Evolutionary conservation across 2,113 vertebrate genomes (phyloP), one percentile per base, ranked within the genome.

Genomic region (Nannospalax galili): DNA sequence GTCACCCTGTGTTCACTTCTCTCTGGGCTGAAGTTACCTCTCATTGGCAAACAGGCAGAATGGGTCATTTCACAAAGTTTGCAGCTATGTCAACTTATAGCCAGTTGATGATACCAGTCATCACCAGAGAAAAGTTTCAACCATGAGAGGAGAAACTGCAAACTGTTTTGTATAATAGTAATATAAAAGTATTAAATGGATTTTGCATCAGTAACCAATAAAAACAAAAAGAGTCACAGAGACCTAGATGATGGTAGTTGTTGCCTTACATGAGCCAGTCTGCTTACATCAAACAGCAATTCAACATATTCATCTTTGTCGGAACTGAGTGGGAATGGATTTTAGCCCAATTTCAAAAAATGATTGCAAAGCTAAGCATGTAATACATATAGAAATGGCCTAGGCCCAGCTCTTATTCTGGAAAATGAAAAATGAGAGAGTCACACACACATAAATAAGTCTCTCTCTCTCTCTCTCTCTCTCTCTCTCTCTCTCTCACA

Each of bases 301-400:
- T 67, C 69, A 85, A 77, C 15, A 89, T 1, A 24, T 40, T 58
- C 69, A 32, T 67, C 72, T 88, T 65, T 52, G 48, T 89, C 58
- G 92, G 92, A 94, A 65, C 40, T 84, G 78, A 80, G 15, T 40
- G 52, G 37, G n/a, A 85, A 78, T 81, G 82, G 91, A 37, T 80
- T 77, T 60, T 37, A 64, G 56, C 17, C 69, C 60, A 37, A 40
- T 67, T 84, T 85, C 32, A 56, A 81, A 89, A 65, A 75, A 48
- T 48, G 28, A 37, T 8, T 70, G n/a, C 75, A 85, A 95, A 74
- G 6, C 3, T 67, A 69, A 2, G 6, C 42, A 40, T 35, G 24
- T 9, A 48, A 79, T 94, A 90, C 20, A 81, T 19, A 35, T n/a
- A 85, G 60, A 91, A 91, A 96, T 32, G 64, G 85, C n/a, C 20